A percentile compares a stretch with the other conserved stretches of the same genome.
Conservation (phyloP, 1,140 invertebrate genomes). For the Teleogryllus occipitalis region DNA sequence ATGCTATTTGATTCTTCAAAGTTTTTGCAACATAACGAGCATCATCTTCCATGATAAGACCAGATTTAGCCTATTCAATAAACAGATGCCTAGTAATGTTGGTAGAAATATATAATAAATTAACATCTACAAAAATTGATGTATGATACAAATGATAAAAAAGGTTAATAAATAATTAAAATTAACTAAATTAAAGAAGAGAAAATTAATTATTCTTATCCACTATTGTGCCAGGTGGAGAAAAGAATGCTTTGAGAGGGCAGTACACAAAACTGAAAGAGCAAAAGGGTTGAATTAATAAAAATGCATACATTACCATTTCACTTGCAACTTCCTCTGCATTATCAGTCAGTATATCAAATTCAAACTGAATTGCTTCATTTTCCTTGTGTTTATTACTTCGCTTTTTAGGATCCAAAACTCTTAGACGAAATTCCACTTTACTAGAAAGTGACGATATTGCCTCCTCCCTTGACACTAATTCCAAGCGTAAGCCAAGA, state of each 20-base stretch:
- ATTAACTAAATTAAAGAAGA: neutral
- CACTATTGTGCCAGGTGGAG: too few species aligned
- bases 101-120: neutral
- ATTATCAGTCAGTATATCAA: constrained; percentile 86
- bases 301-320: constrained; percentile 55
- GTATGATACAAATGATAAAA: too few species aligned
- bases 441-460: constrained; percentile 45
- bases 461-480: constrained; percentile 65
- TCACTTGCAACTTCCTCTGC: constrained; percentile 92
- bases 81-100: neutral
- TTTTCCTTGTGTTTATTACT: constrained; percentile 96
- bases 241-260: too few species aligned
- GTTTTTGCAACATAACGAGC: constrained; percentile 79
- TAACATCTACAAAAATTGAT: neutral
- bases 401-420: constrained; percentile 94
- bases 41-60: constrained; percentile 85
- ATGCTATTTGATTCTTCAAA: constrained; percentile 71
- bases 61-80: constrained; percentile 58
- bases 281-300: neutral
- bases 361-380: constrained; percentile 98
- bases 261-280: neutral
- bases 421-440: constrained; percentile 84
- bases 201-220: neutral
- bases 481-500: constrained; percentile 87
- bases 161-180: too few species aligned